phyloP scores from a whole-genome alignment of 2,113 vertebrate species.

The Thermophis baileyi region DNA sequence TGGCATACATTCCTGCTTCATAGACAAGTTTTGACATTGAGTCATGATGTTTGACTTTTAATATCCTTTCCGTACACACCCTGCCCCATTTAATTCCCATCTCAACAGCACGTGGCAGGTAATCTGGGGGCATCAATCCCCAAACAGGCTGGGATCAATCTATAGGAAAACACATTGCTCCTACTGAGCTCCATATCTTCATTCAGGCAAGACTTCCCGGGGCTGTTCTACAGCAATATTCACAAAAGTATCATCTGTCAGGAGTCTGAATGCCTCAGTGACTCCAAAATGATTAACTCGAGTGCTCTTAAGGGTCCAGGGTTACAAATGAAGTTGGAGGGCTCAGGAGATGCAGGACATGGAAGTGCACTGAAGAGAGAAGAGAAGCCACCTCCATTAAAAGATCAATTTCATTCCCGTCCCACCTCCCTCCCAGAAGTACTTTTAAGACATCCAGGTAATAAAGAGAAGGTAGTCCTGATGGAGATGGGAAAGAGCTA shows the following conservation, averaged over 20 bases:
- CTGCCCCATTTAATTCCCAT: constrained; percentile 45
- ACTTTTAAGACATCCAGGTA: accelerated
- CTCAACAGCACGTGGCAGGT: neutral
- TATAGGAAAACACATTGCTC: constrained; percentile 15
- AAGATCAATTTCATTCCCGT: neutral
- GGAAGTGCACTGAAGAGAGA: neutral
- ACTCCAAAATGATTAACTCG: constrained; percentile 23
- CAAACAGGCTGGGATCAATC: neutral
- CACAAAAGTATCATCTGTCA: constrained; percentile 6
- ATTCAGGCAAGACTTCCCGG: neutral
- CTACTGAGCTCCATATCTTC: neutral
- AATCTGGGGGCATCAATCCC: neutral
- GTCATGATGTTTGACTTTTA: constrained; percentile 45
- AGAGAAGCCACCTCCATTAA: neutral
- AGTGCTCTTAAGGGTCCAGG: neutral
- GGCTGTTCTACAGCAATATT: constrained; percentile 3
- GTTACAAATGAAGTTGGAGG: accelerated
- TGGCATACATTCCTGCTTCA: constrained; percentile 34
- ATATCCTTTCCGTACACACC: constrained; percentile 41
- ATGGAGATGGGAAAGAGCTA: neutral
- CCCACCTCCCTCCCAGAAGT: neutral
- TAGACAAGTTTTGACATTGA: constrained; percentile 54
- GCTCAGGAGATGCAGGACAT: neutral
- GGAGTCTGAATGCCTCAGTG: constrained; percentile 3
- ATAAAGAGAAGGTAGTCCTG: neutral